Evolutionary conservation across 1,140 invertebrate genomes (phyloP).

Genomic region (Hypothenemus hampei): DNA sequence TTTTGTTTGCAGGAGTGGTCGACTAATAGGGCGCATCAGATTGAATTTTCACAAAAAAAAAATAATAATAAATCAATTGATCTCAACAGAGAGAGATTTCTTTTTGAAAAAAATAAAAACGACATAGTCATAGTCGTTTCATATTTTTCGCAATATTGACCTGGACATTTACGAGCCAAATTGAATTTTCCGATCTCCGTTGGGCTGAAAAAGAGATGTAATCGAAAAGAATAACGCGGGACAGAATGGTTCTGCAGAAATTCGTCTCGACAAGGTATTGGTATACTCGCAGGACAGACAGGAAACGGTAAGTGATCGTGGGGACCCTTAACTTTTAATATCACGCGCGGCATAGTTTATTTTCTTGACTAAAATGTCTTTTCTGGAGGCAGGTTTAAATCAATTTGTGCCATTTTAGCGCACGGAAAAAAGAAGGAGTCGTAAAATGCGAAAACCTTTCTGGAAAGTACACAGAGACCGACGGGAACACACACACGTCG

Average conservation of each 20-base stretch:
- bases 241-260: conserved; percentile 43
- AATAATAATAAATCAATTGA: too few species aligned
- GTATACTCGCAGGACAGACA: conserved; percentile 37
- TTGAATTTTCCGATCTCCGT: conserved; percentile 13
- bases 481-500: conserved; percentile 15
- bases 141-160: not conserved
- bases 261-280: conserved; percentile 41
- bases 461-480: too few species aligned
- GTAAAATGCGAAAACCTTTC: conserved; percentile 3
- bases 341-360: too few species aligned
- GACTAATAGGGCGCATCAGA: not conserved
- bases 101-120: too few species aligned
- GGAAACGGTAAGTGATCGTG: conserved; percentile 39
- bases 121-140: not conserved
- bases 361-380: too few species aligned
- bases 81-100: too few species aligned
- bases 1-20: not conserved
- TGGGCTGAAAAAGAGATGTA: conserved; percentile 6
- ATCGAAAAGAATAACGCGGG: conserved; percentile 12
- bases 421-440: not conserved
- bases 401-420: not conserved
- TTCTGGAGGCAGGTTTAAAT: conserved; percentile 2
- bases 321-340: not conserved
- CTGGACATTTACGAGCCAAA: conserved; percentile 1
- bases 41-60: not conserved